A percentile compares a stretch with the other conserved stretches of the same genome.
These are phyloP conservation scores for Halesus radiatus DNA, from an alignment of 1,140 invertebrate species.

Conservation along the genomic window DNA sequence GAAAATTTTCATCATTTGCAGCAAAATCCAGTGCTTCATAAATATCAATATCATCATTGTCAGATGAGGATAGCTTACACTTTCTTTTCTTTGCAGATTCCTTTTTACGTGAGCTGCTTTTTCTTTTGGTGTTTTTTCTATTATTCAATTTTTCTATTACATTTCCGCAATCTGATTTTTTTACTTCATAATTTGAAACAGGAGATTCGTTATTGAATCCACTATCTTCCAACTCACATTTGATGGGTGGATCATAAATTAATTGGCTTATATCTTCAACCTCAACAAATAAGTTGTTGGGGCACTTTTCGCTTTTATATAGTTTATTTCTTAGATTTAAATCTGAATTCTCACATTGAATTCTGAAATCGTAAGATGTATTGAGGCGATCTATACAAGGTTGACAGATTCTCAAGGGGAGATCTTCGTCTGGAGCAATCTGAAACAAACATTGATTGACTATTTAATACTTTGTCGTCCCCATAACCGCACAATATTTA, in stretches of 20 bases:
- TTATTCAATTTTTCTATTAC: background rate
- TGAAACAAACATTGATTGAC: conserved; percentile 56
- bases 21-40: background rate
- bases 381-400: conserved; percentile 61
- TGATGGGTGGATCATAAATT: background rate
- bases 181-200: background rate
- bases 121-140: conserved; percentile 8
- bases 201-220: conserved; percentile 22
- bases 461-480: background rate
- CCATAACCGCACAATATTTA: too few relatives aligned
- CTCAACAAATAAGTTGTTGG: conserved; percentile 1
- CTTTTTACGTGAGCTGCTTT: background rate
- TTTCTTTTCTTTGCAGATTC: background rate
- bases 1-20: background rate
- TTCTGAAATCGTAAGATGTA: conserved; percentile 63
- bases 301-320: background rate
- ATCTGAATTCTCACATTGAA: conserved; percentile 64
- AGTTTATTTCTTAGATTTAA: conserved; percentile 18
- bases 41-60: background rate
- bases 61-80: background rate
- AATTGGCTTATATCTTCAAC: background rate
- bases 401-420: conserved; percentile 63
- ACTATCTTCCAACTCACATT: conserved; percentile 31
- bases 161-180: background rate
- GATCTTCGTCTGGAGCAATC: conserved; percentile 63